phyloP scores from a whole-genome alignment of 2,888 invertebrate species.

The Philereme transversata region DNA sequence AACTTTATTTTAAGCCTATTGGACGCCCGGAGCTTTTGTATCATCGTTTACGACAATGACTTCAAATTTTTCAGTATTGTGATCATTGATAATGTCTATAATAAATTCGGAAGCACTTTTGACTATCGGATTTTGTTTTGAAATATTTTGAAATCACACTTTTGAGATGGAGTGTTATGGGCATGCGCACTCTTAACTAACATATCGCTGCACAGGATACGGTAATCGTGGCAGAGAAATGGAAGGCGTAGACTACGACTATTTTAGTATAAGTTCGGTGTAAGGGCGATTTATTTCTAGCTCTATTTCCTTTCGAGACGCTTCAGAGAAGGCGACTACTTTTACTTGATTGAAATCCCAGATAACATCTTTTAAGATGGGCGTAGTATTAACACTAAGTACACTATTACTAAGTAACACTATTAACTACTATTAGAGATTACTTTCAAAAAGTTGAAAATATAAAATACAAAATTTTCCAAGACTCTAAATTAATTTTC shows the following conservation, averaged over 20 bases:
- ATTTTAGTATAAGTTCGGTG: slow-evolving; percentile 76
- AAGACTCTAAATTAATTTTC: slow-evolving; percentile 11
- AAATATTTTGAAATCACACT: slow-evolving; percentile 27
- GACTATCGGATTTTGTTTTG: slow-evolving; percentile 24
- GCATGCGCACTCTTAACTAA: slow-evolving; percentile 57
- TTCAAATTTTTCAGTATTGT: slow-evolving; percentile 20
- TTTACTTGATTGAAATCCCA: slow-evolving; percentile 46
- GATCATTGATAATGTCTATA: slow-evolving; percentile 23
- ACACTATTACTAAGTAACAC: no score
- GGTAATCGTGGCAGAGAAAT: slow-evolving; percentile 77
- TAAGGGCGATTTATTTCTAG: slow-evolving; percentile 81
- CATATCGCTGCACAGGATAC: slow-evolving; percentile 75
- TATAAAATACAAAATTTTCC: slow-evolving; percentile 12
- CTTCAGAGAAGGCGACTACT: slow-evolving; percentile 53
- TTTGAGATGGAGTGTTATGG: slow-evolving; percentile 51
- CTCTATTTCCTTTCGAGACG: slow-evolving; percentile 75
- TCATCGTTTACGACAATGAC: slow-evolving; percentile 19
- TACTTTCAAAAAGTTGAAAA: slow-evolving; percentile 5
- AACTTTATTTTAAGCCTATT: slow-evolving; percentile 15
- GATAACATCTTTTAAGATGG: slow-evolving; percentile 48
- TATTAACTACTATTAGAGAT: slow-evolving; percentile 18
- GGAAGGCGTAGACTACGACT: slow-evolving; percentile 72
- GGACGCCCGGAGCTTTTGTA: slow-evolving; percentile 23
- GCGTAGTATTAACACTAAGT: slow-evolving; percentile 38
- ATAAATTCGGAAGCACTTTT: slow-evolving; percentile 27